Conservation (phyloP, 1,140 invertebrate species). For the Drosophila santomea region DNA sequence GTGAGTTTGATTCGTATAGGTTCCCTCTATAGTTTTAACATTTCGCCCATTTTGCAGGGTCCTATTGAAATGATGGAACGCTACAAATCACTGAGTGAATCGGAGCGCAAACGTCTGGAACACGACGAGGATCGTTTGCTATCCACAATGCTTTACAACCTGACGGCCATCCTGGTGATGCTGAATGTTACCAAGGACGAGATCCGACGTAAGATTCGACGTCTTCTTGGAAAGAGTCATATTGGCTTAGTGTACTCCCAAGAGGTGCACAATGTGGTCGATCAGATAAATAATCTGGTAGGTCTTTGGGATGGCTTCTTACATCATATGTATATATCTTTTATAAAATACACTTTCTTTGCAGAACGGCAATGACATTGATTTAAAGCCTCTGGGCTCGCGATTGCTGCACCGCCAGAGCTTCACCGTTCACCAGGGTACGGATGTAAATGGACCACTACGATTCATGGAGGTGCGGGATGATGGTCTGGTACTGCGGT, state of each 20-base stretch:
- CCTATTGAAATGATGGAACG: slow-evolving; percentile 99
- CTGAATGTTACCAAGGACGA: slow-evolving; percentile 94
- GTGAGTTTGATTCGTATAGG: slow-evolving; percentile 40
- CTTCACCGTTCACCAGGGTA: slow-evolving; percentile 98
- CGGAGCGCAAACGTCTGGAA: slow-evolving; percentile 97
- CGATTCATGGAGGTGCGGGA: slow-evolving; percentile 99
- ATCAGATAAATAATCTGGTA: slow-evolving; percentile 97
- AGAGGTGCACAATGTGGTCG: slow-evolving; percentile 98
- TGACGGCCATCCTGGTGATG: slow-evolving; percentile 98
- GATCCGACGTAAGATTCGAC: slow-evolving; percentile 95
- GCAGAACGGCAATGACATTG: slow-evolving; percentile 97
- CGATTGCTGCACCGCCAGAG: slow-evolving; percentile 97
- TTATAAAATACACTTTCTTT: not conserved
- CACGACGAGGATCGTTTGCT: slow-evolving; percentile 99
- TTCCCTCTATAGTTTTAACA: no score
- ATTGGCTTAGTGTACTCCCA: slow-evolving; percentile 99
- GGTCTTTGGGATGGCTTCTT: slow-evolving; percentile 66
- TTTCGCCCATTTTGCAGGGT: slow-evolving; percentile 85
- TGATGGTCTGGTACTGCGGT: slow-evolving; percentile 97
- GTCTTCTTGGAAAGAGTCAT: slow-evolving; percentile 98
- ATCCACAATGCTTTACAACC: slow-evolving; percentile 97
- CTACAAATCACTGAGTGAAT: slow-evolving; percentile 96
- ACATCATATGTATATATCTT: not conserved
- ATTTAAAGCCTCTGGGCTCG: slow-evolving; percentile 95
- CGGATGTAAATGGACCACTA: slow-evolving; percentile 95